These are phyloP conservation scores for Solenopsis fugax DNA, from an alignment of 1,140 invertebrate species.

Conservation along the genomic window DNA sequence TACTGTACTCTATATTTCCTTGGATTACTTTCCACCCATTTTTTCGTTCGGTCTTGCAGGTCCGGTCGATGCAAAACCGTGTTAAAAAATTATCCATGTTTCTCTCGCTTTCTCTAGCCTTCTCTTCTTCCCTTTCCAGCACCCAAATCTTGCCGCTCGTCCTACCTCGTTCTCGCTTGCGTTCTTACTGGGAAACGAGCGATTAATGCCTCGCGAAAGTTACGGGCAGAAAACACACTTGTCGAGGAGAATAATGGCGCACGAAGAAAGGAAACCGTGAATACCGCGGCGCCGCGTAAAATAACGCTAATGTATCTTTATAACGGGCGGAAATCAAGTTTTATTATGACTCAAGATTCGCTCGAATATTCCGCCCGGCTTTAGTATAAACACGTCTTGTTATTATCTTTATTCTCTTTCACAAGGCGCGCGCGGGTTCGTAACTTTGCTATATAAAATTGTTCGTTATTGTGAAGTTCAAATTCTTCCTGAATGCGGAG, in stretches of 20 bases:
- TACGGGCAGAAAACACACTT: constrained; percentile 70
- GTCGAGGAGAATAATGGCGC: constrained; percentile 70
- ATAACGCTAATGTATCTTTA: constrained; percentile 76
- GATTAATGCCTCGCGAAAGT: constrained; percentile 74
- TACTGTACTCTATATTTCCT: constrained; percentile 14
- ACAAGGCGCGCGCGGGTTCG: constrained; percentile 31
- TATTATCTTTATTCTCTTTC: constrained; percentile 63
- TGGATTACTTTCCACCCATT: constrained; percentile 9
- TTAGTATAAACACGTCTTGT: constrained; percentile 68
- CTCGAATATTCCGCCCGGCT: constrained; percentile 66
- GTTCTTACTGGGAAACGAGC: constrained; percentile 62
- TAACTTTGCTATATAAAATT: constrained; percentile 18
- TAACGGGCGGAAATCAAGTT: constrained; percentile 73
- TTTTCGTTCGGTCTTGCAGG: background rate
- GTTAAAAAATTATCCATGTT: constrained; percentile 41
- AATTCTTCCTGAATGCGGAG: background rate
- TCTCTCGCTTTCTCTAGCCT: constrained; percentile 3
- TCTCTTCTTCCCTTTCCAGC: constrained; percentile 18
- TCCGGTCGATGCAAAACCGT: background rate
- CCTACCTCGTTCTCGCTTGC: background rate
- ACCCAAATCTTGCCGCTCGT: constrained; percentile 19
- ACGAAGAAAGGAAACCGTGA: constrained; percentile 57
- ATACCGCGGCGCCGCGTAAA: constrained; percentile 49
- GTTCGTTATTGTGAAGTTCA: constrained; percentile 1
- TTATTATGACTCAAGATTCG: constrained; percentile 73